A percentile compares a stretch with the other conserved stretches of the same genome.
phyloP scores from a whole-genome alignment of 1,140 invertebrate genomes.

The Homarus americanus region DNA sequence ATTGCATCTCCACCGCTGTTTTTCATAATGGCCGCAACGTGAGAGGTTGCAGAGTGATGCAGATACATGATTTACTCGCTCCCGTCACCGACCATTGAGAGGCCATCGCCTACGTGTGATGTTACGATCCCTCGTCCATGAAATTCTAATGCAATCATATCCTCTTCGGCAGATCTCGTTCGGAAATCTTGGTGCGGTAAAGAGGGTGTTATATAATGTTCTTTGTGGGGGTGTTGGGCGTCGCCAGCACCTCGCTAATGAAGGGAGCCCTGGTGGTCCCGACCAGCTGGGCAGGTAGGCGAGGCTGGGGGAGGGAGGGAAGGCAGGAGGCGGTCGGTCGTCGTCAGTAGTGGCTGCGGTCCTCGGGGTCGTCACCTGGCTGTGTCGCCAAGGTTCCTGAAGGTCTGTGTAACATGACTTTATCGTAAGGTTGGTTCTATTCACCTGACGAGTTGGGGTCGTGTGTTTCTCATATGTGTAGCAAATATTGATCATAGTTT shows the following conservation, averaged over 20 bases:
- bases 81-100: background rate
- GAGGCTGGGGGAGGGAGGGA: background rate
- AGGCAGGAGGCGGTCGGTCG: background rate
- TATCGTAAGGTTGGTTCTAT: no score
- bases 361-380: background rate
- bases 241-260: background rate
- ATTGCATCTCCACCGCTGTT: background rate
- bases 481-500: no score
- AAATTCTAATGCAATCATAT: constrained; percentile 49
- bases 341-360: background rate
- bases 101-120: constrained; percentile 8
- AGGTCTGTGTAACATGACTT: no score
- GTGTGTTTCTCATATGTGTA: no score
- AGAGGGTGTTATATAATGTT: background rate
- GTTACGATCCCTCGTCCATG: constrained; percentile 5
- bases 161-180: constrained; percentile 1
- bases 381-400: no score
- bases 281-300: no score
- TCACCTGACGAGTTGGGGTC: no score
- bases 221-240: background rate
- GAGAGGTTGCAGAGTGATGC: background rate
- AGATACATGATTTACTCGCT: background rate
- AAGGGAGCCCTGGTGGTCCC: no score
- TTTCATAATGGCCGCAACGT: background rate
- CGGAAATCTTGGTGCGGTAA: background rate